Base-by-base conservation (phyloP, 2,797 vertebrate genomes). In the Cyclura pinguis region DNA sequence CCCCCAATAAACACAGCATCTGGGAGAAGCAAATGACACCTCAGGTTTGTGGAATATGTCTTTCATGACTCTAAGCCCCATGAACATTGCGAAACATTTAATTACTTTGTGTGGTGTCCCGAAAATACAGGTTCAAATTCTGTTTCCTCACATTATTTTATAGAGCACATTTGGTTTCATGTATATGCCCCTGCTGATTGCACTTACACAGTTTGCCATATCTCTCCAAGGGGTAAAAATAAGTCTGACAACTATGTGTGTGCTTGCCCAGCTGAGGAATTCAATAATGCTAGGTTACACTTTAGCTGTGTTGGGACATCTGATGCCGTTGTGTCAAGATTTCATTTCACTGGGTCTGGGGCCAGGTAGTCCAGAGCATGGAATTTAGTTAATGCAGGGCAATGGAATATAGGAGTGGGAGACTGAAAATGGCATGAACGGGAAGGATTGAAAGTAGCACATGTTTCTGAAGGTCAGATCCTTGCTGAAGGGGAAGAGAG, bases 351-450 rank as follows among this genome's bases (percentile, higher is more conserved):
- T 82, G 82, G 35, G 1, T 18, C 6, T 59, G 80, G 55, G 35
- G 55, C 73, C 24, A 67, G 32, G 27, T 50, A 22, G 55, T 42
- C 35, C 81, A 64, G n/a, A 50, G 27, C 35, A 42, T 42, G 50
- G 67, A 29, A 88, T 88, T 55, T 72, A 82, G 18, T 14, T 82
- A 81, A 82, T 73, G 16, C 55, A 73, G 52, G 10, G 78, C 82
- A 35, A 50, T n/a, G 69, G 67, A 73, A 82, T 73, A 57, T 73
- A 82, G 24, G 67, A 47, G 67, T 74, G 80, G 77, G 35, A 72
- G 64, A 82, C 1, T 74, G 52, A 74, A 82, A 82, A 10, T 47
- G 80, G 47, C 12, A 42, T 72, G 29, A 29, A 29, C 10, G 62
- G 35, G 77, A 83, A 83, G 29, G 52, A 6, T 74, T n/a, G 38